Evolutionary conservation across 2,888 invertebrate species (phyloP).

Genomic region (Litoditis marina): DNA sequence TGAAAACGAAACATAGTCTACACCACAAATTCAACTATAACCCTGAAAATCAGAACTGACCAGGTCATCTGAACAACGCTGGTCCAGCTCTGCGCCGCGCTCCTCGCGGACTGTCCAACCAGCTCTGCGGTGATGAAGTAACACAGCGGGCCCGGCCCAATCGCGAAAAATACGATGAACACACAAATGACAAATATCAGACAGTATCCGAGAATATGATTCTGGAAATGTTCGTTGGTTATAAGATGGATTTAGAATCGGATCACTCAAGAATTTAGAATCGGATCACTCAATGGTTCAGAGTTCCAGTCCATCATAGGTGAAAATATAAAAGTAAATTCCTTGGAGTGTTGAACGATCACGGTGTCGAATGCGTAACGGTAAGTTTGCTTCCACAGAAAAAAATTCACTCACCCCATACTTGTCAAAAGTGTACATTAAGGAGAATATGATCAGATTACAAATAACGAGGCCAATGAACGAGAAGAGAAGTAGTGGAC

Average conservation of each 20-base stretch:
- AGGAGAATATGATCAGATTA: constrained; percentile 32
- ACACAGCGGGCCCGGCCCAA: constrained; percentile 54
- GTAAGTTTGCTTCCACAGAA: background rate
- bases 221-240: constrained; percentile 26
- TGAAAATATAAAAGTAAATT: too few relatives aligned
- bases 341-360: too few relatives aligned
- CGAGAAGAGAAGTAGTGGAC: constrained; percentile 42
- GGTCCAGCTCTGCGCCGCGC: constrained; percentile 54
- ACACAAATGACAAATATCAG: constrained; percentile 46
- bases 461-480: constrained; percentile 34
- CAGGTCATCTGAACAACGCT: constrained; percentile 50
- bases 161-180: constrained; percentile 49
- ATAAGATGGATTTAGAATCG: background rate
- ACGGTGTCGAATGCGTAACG: too few relatives aligned
- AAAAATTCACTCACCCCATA: constrained; percentile 22
- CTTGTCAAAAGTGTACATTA: constrained; percentile 40
- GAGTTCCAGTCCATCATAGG: background rate
- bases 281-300: background rate
- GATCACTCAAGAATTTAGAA: background rate
- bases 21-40: too few relatives aligned
- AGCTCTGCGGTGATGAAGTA: constrained; percentile 55
- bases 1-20: too few relatives aligned
- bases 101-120: constrained; percentile 46
- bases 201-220: constrained; percentile 36
- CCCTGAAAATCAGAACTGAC: constrained; percentile 27